Evolutionary conservation across 2,888 invertebrate species (phyloP).

Genomic region (Lasiommata megera): DNA sequence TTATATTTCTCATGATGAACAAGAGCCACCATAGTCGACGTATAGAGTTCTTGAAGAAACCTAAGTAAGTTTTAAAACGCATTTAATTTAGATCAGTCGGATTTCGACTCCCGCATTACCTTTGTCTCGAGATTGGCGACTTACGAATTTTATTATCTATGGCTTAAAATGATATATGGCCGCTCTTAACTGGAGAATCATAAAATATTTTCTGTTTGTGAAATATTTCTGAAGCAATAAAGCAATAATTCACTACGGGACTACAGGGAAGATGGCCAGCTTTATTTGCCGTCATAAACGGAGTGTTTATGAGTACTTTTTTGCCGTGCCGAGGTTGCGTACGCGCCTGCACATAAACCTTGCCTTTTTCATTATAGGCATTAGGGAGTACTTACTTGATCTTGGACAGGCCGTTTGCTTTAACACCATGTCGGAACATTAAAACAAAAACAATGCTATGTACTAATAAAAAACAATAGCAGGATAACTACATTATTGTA

Average conservation of each 20-base stretch:
- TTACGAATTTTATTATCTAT: conserved; percentile 81
- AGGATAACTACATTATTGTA: too few relatives aligned
- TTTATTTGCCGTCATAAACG: conserved; percentile 81
- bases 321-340: conserved; percentile 53
- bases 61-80: conserved; percentile 17
- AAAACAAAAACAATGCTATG: background rate
- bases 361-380: conserved; percentile 60
- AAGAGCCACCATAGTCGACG: background rate
- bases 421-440: background rate
- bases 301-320: conserved; percentile 77
- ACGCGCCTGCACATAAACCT: conserved; percentile 65
- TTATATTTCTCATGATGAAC: too few relatives aligned
- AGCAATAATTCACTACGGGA: conserved; percentile 81
- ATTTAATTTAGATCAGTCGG: conserved; percentile 31
- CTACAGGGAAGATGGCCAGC: conserved; percentile 77
- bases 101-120: conserved; percentile 46
- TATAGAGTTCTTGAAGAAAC: background rate
- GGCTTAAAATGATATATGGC: conserved; percentile 80
- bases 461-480: too few relatives aligned
- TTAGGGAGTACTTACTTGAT: conserved; percentile 31
- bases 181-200: conserved; percentile 79
- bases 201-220: conserved; percentile 82
- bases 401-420: conserved; percentile 18
- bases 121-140: conserved; percentile 72
- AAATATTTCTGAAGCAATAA: conserved; percentile 82